A percentile compares a stretch with the other conserved stretches of the same genome.
phyloP scores from a whole-genome alignment of 2,797 vertebrate genomes.

The Leptoclinus maculatus region DNA sequence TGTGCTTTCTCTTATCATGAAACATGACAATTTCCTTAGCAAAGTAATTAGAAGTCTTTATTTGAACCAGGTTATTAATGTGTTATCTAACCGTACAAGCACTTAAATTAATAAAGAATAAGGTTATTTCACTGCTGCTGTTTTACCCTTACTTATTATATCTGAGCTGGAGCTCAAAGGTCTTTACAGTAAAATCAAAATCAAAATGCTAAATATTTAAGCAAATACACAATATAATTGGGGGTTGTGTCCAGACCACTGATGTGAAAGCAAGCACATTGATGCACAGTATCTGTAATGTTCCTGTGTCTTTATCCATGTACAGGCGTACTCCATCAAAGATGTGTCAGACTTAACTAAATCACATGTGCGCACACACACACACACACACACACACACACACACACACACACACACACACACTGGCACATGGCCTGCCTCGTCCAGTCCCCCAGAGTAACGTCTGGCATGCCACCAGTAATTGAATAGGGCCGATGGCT shows the following conservation, averaged over 20 bases:
- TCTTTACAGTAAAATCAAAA: background rate
- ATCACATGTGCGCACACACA: background rate
- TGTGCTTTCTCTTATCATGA: background rate
- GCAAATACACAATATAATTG: background rate
- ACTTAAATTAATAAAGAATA: no score
- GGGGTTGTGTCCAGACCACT: background rate
- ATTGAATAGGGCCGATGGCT: constrained; percentile 41
- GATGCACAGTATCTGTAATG: background rate
- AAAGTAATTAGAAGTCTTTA: background rate
- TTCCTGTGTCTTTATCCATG: background rate
- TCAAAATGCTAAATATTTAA: background rate
- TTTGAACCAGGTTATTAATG: background rate
- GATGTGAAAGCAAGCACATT: background rate
- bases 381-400: constrained; percentile 6
- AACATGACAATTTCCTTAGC: background rate
- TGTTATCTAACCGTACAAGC: background rate
- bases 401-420: constrained; percentile 3
- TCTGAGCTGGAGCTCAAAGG: background rate
- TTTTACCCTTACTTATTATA: background rate
- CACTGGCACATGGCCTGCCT: constrained; percentile 7
- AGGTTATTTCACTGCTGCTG: background rate
- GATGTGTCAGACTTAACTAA: background rate
- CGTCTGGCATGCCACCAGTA: constrained; percentile 37
- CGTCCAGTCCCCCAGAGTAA: constrained; percentile 7
- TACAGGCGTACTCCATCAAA: background rate